Evolutionary conservation across 2,888 invertebrate species (phyloP), one percentile per base, ranked within the genome.

Genomic region (Chironomus riparius): DNA sequence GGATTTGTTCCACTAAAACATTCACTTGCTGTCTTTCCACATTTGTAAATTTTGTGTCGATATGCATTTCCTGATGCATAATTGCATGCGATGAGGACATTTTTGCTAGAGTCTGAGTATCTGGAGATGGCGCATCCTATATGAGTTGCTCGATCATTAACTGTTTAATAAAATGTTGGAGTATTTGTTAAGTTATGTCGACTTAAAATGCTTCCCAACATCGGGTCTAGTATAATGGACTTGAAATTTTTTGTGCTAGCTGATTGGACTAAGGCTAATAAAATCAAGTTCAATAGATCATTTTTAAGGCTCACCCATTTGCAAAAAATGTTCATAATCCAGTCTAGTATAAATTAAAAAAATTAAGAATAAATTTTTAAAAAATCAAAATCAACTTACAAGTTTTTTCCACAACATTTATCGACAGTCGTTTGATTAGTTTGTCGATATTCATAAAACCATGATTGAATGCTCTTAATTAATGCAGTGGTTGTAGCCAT

Each of bases 391-490:
- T 1, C 4, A 2, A 7, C 48, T 68, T 48, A 68, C 68, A 68
- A 48, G 12, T 65, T 68, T 22, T 48, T 47, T 24, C 68, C 74
- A 47, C 74, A 74, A 22, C 74, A 74, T 6, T 24, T 65, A 10
- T 74, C 68, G 15, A 74, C 65, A 5, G 68, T 47, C 4, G 22
- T 21, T 47, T 74, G 74, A 48, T 74, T 48, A 10, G 74, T 68
- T 21, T 47, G 24, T 5, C 22, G 22, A 48, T 74, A 74, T 68
- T 74, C 74, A 74, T 74, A 68, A 68, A 74, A 74, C 74, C 74
- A 74, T 15, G 48, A 48, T 7, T 48, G 15, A 24, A 74, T 65
- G 6, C 10, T 24, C 10, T 68, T 74, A n/a, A 68, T 48, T 68
- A 74, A 48, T 15, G 68, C 38, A 48, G 21, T 22, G 1, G 21